phyloP scores from a whole-genome alignment of 2,113 vertebrate species.

The Coturnix japonica region DNA sequence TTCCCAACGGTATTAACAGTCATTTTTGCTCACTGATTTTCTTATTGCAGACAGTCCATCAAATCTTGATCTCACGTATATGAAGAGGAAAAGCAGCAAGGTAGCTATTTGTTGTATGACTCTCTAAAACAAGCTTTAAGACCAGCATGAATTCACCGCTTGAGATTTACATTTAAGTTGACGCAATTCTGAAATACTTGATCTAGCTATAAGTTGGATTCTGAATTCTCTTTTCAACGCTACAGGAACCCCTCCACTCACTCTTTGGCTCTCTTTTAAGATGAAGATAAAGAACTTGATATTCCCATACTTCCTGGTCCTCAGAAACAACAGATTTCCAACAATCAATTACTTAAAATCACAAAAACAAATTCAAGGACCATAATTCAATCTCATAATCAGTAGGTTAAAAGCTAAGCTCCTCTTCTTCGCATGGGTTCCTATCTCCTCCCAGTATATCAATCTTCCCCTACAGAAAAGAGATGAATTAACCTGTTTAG shows the following conservation, averaged over 20 bases:
- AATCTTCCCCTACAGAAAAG: not conserved
- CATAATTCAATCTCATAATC: not conserved
- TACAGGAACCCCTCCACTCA: not conserved
- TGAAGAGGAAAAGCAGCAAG: not conserved
- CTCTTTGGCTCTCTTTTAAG: not conserved
- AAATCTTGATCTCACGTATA: not conserved
- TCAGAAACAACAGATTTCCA: not conserved
- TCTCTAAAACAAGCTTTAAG: not conserved
- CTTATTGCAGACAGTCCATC: not conserved
- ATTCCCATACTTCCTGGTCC: not conserved
- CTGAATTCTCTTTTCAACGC: not conserved
- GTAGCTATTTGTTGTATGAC: not conserved
- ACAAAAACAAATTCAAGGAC: not conserved
- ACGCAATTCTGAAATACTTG: not conserved
- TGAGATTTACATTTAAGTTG: not conserved
- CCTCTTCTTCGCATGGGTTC: not conserved
- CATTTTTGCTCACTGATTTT: not conserved
- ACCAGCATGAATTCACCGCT: not conserved
- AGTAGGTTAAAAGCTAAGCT: not conserved
- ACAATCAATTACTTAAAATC: not conserved
- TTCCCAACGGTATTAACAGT: not conserved
- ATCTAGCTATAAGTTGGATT: not conserved
- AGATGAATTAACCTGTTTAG: not conserved
- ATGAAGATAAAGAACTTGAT: not conserved
- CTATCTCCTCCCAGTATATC: not conserved